phyloP scores from a whole-genome alignment of 2,888 invertebrate species.

The Trilocha varians region DNA sequence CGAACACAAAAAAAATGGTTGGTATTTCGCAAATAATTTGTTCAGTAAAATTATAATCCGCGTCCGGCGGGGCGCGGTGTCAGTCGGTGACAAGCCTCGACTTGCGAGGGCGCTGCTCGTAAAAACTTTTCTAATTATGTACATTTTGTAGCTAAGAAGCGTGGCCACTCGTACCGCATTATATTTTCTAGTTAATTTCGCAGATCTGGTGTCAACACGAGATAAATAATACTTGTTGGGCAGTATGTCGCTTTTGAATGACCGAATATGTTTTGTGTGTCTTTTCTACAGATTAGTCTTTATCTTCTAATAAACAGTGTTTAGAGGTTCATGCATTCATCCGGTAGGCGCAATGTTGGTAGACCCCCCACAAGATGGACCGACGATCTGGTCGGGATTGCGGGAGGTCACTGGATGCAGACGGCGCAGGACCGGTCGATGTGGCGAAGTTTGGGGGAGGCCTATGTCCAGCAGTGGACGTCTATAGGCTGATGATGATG shows the following conservation, averaged over 20 bases:
- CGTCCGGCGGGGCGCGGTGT: conserved; percentile 49
- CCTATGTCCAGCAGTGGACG: too few relatives aligned
- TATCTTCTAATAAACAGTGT: too few relatives aligned
- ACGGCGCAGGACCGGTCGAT: too few relatives aligned
- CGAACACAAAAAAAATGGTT: conserved; percentile 16
- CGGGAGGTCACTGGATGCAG: too few relatives aligned
- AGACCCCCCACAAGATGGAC: too few relatives aligned
- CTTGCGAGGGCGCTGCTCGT: conserved; percentile 53
- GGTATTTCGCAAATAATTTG: conserved; percentile 52
- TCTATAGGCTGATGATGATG: too few relatives aligned
- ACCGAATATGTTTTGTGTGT: too few relatives aligned
- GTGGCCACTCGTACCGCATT: conserved; percentile 43
- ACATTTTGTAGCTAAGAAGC: conserved; percentile 66
- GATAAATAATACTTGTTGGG: conserved; percentile 8
- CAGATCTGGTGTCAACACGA: conserved; percentile 45
- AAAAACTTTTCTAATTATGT: conserved; percentile 73
- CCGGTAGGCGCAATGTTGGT: too few relatives aligned
- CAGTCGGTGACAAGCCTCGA: conserved; percentile 56
- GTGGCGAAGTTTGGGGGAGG: too few relatives aligned
- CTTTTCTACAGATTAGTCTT: too few relatives aligned
- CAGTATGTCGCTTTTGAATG: not conserved
- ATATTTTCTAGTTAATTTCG: conserved; percentile 65
- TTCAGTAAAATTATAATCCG: conserved; percentile 56
- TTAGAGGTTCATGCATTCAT: too few relatives aligned
- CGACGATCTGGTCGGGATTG: too few relatives aligned